Evolutionary conservation across 2,888 invertebrate species (phyloP).

Genomic region (Drosophila neonasuta): DNA sequence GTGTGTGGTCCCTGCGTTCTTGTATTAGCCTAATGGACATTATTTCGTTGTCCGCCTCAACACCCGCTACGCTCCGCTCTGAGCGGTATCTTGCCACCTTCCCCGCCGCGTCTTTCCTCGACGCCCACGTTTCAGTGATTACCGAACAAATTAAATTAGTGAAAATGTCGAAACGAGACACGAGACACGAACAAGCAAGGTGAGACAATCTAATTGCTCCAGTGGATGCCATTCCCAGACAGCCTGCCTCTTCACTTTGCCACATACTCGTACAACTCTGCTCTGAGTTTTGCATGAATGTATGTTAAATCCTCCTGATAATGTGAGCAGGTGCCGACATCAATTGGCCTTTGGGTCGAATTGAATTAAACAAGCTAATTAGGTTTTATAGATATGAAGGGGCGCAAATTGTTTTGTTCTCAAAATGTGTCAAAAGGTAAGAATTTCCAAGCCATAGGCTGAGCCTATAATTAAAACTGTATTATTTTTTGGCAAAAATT

Average conservation of each 20-base stretch:
- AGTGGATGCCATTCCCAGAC: constrained; percentile 12
- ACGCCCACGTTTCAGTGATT: constrained; percentile 58
- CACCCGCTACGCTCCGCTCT: background rate
- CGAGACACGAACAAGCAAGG: constrained; percentile 50
- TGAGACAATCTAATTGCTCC: constrained; percentile 67
- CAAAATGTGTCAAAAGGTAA: background rate
- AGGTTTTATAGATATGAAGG: constrained; percentile 45
- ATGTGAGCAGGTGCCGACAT: constrained; percentile 59
- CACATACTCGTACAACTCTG: constrained; percentile 27
- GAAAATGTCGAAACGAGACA: constrained; percentile 60
- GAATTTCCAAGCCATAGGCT: background rate
- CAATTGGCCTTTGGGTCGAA: constrained; percentile 63
- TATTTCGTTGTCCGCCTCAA: constrained; percentile 28
- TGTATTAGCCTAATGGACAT: constrained; percentile 61
- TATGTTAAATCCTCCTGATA: constrained; percentile 47
- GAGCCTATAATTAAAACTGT: background rate
- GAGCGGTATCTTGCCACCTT: background rate
- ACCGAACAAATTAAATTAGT: constrained; percentile 72
- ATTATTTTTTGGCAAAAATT: background rate
- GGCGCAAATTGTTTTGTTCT: constrained; percentile 30
- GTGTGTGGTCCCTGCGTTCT: constrained; percentile 17
- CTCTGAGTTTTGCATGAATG: constrained; percentile 19
- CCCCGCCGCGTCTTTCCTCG: background rate
- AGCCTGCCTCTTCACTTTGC: constrained; percentile 7
- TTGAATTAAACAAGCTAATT: constrained; percentile 66